These are phyloP conservation scores for Arothron firmamentum DNA, from an alignment of 2,113 vertebrate genomes.

Conservation along the genomic window DNA sequence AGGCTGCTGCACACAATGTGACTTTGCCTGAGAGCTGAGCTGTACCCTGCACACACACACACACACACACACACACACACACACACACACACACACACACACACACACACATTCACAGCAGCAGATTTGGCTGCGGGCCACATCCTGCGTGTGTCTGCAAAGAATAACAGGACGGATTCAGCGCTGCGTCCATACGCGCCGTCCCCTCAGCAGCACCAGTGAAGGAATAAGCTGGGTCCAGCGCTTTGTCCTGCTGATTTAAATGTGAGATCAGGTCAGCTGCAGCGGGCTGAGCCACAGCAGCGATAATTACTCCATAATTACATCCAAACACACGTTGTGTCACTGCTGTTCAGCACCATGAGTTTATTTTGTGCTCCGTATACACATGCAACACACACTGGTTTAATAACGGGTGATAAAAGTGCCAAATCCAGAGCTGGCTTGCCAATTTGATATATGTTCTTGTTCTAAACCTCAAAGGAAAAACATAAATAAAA, in stretches of 20 bases:
- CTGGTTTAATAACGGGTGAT: constrained; percentile 5
- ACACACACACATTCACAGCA: constrained; percentile 20
- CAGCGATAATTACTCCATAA: constrained; percentile 56
- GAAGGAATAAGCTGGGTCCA: constrained; percentile 30
- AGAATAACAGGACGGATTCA: constrained; percentile 46
- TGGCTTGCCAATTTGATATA: constrained; percentile 9
- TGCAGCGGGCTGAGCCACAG: constrained; percentile 42
- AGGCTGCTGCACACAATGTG: constrained; percentile 53
- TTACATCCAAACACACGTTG: constrained; percentile 39
- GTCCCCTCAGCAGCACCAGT: constrained; percentile 41
- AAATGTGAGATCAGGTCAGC: constrained; percentile 55
- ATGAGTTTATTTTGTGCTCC: constrained; percentile 20
- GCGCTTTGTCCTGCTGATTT: constrained; percentile 59
- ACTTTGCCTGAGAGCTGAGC: constrained; percentile 43
- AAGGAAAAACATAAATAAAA: constrained; percentile 18
- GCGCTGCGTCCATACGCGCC: constrained; percentile 18
- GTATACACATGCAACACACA: constrained; percentile 7
- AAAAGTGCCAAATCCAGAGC: constrained; percentile 1
- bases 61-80: constrained; percentile 26
- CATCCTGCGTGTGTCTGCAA: constrained; percentile 53
- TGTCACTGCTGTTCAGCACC: constrained; percentile 24
- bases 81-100: constrained; percentile 19
- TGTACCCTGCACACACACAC: constrained; percentile 14
- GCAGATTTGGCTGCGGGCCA: constrained; percentile 47
- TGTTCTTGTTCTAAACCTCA: constrained; percentile 5